Evolutionary conservation across 2,888 invertebrate genomes (phyloP), one percentile per base, ranked within the genome.

Genomic region (Myathropa florea): DNA sequence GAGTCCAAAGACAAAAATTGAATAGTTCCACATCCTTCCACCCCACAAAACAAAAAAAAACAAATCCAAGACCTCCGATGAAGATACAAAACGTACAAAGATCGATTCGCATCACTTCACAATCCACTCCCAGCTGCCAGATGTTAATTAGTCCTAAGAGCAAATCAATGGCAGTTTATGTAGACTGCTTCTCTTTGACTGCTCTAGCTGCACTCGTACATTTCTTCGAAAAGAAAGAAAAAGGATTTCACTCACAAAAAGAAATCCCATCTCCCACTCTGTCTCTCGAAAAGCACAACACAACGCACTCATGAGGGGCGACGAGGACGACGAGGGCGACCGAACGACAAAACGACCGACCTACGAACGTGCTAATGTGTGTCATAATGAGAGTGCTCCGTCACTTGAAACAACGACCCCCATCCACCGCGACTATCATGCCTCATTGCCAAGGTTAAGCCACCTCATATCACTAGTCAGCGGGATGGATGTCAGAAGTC

Each of bases 401-500:
- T 77, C 82, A 78, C 73, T 82, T 67, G 65, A 53, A 82, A 82
- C 46, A 46, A 46, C 46, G 72, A 30, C 57, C 33, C 64, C 39
- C 77, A 46, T 18, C 18, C 18, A 18, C 7, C 18, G 18, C 46
- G 46, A n/a, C 18, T 18, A 18, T 82, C 68, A 46, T 61, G 36
- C 68, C 60, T 73, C 82, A 86, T 78, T 82, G 85, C 36, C 85
- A 86, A 86, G 85, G 82, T 60, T 59, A 82, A 57, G 14, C 61
- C 57, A 53, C n/a, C n/a, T n/a, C 18, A 4, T 39, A n/a, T n/a
- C n/a, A n/a, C n/a, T n/a, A n/a, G 30, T 39, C 36, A 39, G 36
- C 36, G 14, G 10, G 9, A 10, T 10, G 36, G 12, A 39, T 1
- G 36, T 14, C 36, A 39, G n/a, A 14, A 12, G 36, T 39, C 12